Percentiles rank a stretch among this genome's conserved stretches.
Conservation (phyloP, 2,888 invertebrate genomes). For the Muschampia plurimacula region DNA sequence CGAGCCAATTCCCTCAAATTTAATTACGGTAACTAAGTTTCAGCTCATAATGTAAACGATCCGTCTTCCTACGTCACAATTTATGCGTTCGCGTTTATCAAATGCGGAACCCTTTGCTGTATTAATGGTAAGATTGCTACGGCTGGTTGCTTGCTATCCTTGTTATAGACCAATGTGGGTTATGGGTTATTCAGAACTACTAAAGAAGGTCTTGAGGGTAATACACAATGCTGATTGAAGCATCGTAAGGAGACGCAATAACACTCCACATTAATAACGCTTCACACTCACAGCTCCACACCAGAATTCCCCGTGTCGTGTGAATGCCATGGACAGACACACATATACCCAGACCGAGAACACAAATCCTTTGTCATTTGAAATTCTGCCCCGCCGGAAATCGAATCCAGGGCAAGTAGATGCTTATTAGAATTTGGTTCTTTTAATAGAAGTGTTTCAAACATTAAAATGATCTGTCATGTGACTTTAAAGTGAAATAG, state of each 20-base stretch:
- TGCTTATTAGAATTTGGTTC: no score
- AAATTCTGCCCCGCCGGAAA: no score
- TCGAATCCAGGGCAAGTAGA: no score
- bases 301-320: no score
- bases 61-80: conserved; percentile 33
- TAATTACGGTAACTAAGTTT: conserved; percentile 45
- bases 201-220: neutral
- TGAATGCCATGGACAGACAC: no score
- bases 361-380: no score
- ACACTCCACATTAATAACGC: no score
- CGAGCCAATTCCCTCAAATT: conserved; percentile 50
- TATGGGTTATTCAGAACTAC: neutral
- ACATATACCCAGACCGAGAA: no score
- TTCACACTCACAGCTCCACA: no score
- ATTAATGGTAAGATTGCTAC: neutral
- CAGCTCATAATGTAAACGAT: conserved; percentile 36
- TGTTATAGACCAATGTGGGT: neutral
- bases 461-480: neutral
- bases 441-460: no score
- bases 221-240: neutral
- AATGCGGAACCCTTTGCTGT: conserved; percentile 16
- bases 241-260: no score
- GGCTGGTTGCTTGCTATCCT: neutral
- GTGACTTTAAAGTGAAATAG: conserved; percentile 20
- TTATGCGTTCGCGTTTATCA: conserved; percentile 33